Evolutionary conservation across 2,888 invertebrate genomes (phyloP).

Genomic region (Catocala fraxini): DNA sequence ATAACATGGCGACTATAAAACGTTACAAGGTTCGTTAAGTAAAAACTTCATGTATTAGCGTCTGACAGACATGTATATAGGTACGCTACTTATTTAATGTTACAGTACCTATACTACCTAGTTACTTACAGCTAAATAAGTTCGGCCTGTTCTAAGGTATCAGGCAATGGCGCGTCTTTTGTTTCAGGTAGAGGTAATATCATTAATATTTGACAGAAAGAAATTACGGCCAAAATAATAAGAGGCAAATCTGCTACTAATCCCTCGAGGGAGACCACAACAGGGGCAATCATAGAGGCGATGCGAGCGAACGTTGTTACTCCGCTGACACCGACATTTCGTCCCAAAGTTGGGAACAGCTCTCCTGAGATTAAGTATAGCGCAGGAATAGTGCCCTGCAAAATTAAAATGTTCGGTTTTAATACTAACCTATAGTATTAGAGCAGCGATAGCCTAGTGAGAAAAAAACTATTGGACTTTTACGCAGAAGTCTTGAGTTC

Average conservation of each 20-base stretch:
- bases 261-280: constrained; percentile 67
- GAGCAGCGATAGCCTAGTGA: not conserved
- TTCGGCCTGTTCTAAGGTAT: constrained; percentile 85
- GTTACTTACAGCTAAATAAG: constrained; percentile 14
- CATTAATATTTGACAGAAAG: constrained; percentile 68
- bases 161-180: constrained; percentile 78
- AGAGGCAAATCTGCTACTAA: constrained; percentile 67
- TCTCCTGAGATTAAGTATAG: constrained; percentile 93
- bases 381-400: constrained; percentile 85
- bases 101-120: too few species aligned
- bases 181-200: constrained; percentile 80
- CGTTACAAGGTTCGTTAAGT: too few species aligned
- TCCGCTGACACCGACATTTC: constrained; percentile 92
- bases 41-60: too few species aligned
- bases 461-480: not conserved
- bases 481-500: too few species aligned
- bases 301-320: constrained; percentile 92
- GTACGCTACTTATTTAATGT: too few species aligned
- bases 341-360: constrained; percentile 92
- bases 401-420: constrained; percentile 27
- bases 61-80: too few species aligned
- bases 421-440: too few species aligned
- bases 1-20: too few species aligned
- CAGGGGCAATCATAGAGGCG: constrained; percentile 90
- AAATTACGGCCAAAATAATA: constrained; percentile 65